A percentile compares a stretch with the other conserved stretches of the same genome.
These are phyloP conservation scores for Marasmarcha lunaedactyla DNA, from an alignment of 2,888 invertebrate species.

Conservation along the genomic window DNA sequence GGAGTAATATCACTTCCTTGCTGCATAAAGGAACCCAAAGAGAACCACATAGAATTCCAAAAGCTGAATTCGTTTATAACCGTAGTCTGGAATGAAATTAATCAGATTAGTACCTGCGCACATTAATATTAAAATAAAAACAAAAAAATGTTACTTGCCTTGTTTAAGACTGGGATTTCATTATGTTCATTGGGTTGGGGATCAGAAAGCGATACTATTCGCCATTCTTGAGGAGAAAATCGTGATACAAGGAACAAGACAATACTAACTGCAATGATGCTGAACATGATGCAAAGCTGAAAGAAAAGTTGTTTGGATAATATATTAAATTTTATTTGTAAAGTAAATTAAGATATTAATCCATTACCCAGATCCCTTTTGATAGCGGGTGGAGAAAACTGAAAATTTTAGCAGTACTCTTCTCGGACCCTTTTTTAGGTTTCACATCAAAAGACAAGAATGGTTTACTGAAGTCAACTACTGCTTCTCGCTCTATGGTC, in stretches of 20 bases:
- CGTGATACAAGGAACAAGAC: constrained; percentile 95
- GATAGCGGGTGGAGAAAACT: constrained; percentile 96
- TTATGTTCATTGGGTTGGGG: constrained; percentile 31
- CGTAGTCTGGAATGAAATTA: constrained; percentile 57
- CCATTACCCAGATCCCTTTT: constrained; percentile 94
- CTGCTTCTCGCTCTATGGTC: constrained; percentile 91
- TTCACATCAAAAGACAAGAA: constrained; percentile 97
- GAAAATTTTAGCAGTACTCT: constrained; percentile 86
- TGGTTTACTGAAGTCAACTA: constrained; percentile 97
- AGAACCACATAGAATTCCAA: constrained; percentile 97
- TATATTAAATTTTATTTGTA: too few relatives aligned
- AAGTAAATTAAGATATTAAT: too few relatives aligned
- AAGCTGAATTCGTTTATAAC: constrained; percentile 94
- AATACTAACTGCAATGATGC: constrained; percentile 92
- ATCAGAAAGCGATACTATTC: constrained; percentile 67
- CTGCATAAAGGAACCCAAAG: constrained; percentile 97
- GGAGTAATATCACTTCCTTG: constrained; percentile 98
- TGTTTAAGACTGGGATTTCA: constrained; percentile 28
- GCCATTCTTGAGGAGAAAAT: constrained; percentile 97
- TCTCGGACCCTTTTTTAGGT: constrained; percentile 89
- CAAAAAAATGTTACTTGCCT: constrained; percentile 24
- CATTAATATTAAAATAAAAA: neutral
- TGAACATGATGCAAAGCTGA: constrained; percentile 79
- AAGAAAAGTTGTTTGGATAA: too few relatives aligned
- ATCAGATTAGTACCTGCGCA: neutral